Percentiles rank a stretch among this genome's conserved stretches.
phyloP scores from a whole-genome alignment of 2,113 vertebrate genomes.

The Brachionichthys hirsutus region DNA sequence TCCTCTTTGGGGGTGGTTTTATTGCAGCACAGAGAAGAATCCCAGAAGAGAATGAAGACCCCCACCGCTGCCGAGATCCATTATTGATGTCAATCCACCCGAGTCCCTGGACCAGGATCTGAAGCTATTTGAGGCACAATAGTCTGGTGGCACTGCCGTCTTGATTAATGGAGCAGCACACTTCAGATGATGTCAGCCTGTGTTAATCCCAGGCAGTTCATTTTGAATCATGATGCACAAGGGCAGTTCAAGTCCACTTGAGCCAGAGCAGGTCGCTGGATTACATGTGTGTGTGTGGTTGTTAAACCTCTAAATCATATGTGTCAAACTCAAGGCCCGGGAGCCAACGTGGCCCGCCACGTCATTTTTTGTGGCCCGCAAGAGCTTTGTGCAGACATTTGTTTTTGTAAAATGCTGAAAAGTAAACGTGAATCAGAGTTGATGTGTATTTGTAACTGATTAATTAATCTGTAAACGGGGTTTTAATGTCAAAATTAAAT shows the following conservation, averaged over 20 bases:
- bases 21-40: constrained; percentile 81
- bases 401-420: too few species aligned
- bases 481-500: too few species aligned
- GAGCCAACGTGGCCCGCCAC: too few species aligned
- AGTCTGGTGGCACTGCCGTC: neutral
- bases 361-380: too few species aligned
- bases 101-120: constrained; percentile 91
- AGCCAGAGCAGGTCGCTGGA: constrained; percentile 18
- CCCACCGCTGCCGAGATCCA: constrained; percentile 87
- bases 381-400: too few species aligned
- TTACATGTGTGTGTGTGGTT: neutral
- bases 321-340: too few species aligned
- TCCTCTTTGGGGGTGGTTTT: constrained; percentile 18
- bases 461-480: too few species aligned
- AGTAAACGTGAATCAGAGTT: too few species aligned
- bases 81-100: constrained; percentile 90
- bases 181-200: constrained; percentile 30
- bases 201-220: constrained; percentile 33
- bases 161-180: constrained; percentile 25
- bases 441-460: too few species aligned
- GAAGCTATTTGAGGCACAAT: constrained; percentile 88
- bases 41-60: constrained; percentile 88
- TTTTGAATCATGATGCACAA: constrained; percentile 19
- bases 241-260: constrained; percentile 22
- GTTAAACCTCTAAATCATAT: too few species aligned